phyloP scores from a whole-genome alignment of 2,888 invertebrate species.

The Spodoptera picta region DNA sequence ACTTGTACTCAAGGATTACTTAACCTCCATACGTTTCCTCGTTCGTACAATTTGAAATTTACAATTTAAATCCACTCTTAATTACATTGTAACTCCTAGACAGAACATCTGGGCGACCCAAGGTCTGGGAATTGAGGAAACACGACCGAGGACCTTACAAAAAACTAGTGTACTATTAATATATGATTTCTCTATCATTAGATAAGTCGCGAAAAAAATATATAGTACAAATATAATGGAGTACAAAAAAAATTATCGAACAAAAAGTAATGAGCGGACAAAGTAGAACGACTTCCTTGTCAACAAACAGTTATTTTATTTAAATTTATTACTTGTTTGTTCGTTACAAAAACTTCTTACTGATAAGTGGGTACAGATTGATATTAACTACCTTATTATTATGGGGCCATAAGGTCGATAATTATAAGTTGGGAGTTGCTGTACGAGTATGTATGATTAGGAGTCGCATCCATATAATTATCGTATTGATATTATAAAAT shows the following conservation, averaged over 20 bases:
- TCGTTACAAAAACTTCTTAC: constrained; percentile 45
- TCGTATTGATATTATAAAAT: constrained; percentile 51
- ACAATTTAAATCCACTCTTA: constrained; percentile 62
- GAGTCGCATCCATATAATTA: constrained; percentile 49
- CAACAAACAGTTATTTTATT: constrained; percentile 71
- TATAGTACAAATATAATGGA: constrained; percentile 65
- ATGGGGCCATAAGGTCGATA: no score
- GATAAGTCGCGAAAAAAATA: constrained; percentile 66
- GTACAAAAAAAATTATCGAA: constrained; percentile 64
- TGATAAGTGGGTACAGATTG: no score
- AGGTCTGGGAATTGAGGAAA: constrained; percentile 84
- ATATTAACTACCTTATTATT: no score
- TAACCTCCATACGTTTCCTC: constrained; percentile 63
- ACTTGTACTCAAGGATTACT: no score
- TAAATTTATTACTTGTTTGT: constrained; percentile 64
- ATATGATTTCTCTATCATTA: constrained; percentile 79
- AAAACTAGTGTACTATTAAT: constrained; percentile 70
- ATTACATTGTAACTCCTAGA: constrained; percentile 68
- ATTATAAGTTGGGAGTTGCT: no score
- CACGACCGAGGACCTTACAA: constrained; percentile 67
- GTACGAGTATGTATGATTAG: constrained; percentile 33
- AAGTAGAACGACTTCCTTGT: constrained; percentile 79
- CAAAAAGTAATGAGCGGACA: constrained; percentile 68
- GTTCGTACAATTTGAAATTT: constrained; percentile 54
- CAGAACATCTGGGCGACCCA: constrained; percentile 81